phyloP scores from a whole-genome alignment of 1,140 invertebrate genomes.

The Papilio polytes region DNA sequence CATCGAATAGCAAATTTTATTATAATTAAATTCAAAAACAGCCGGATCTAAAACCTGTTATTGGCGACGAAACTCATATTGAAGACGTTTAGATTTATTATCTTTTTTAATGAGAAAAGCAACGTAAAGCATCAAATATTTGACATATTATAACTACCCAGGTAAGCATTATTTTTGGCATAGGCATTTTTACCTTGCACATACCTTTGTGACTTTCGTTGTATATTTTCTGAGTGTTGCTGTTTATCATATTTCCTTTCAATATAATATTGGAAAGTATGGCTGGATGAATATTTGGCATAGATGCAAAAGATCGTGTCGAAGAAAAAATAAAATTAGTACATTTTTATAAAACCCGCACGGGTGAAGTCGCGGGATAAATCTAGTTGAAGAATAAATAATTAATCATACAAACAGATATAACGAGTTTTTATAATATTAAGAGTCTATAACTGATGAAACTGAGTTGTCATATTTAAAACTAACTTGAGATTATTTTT shows the following conservation, averaged over 20 bases:
- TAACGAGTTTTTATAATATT: neutral
- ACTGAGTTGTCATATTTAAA: neutral
- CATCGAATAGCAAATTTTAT: conserved; percentile 26
- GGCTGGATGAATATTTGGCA: too few species aligned
- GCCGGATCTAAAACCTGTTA: conserved; percentile 36
- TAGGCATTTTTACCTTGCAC: neutral
- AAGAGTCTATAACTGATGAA: neutral
- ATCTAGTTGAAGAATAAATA: neutral
- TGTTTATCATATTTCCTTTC: too few species aligned
- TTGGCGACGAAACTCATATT: conserved; percentile 27
- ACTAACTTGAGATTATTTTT: neutral
- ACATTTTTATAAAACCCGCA: too few species aligned
- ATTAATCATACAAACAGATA: neutral
- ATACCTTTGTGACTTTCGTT: too few species aligned
- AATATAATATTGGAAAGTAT: too few species aligned
- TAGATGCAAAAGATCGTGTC: too few species aligned
- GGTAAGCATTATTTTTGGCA: neutral
- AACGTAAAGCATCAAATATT: conserved; percentile 9
- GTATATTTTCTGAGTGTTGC: too few species aligned
- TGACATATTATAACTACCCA: neutral
- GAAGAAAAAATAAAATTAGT: too few species aligned
- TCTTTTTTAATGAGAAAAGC: conserved; percentile 2
- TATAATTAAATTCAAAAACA: conserved; percentile 33
- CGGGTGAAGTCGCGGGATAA: too few species aligned
- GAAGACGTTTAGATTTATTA: neutral